Base-by-base conservation (phyloP, 1,140 invertebrate species). In the Philopotamus ludificatus region DNA sequence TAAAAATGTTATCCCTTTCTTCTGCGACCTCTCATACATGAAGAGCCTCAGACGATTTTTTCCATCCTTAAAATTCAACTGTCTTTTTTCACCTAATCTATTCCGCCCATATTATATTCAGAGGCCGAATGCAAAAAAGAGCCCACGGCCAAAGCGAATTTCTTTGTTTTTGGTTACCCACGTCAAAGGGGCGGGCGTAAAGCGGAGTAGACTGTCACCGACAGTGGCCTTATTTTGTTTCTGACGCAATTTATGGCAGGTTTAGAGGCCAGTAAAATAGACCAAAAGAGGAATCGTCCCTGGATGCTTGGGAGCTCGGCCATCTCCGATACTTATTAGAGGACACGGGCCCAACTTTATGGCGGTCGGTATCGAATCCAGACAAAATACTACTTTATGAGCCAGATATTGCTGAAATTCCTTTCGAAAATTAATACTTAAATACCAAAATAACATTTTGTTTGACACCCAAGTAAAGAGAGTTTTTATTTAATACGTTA, bases 181-280 rank as follows among this genome's bases (percentile, higher is more conserved):
- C 50, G 50, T 61, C 58, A 66, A 65, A 62, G 18, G 57, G 49
- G 4, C 63, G 42, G n/a, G 67, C 55, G 63, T 63, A 69, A 66
- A 66, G 49, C 63, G 63, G 44, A 42, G 63, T 8, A 55, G 39
- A 63, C 57, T 69, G 64, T 66, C 63, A 54, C 50, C 50, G 63
- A 66, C 67, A 69, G 63, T 65, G 59, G 63, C 63, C 67, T 69
- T 69, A 69, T 66, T 69, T 69, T 66, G 67, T 69, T 69, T 69
- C 63, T 60, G 64, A 65, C 58, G 63, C 67, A 61, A 69, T 69
- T 69, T 69, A 69, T 69, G 58, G 63, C 63, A 61, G 67, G 67
- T 66, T 69, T 69, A 69, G 59, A 65, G 67, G 63, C 59, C 67
- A 69, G 66, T 69, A 69, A 69, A 69, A 63, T 53, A 65, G 59